Evolutionary conservation across 2,888 invertebrate species (phyloP), one percentile per base, ranked within the genome.

Genomic region (Eulithis prunata): DNA sequence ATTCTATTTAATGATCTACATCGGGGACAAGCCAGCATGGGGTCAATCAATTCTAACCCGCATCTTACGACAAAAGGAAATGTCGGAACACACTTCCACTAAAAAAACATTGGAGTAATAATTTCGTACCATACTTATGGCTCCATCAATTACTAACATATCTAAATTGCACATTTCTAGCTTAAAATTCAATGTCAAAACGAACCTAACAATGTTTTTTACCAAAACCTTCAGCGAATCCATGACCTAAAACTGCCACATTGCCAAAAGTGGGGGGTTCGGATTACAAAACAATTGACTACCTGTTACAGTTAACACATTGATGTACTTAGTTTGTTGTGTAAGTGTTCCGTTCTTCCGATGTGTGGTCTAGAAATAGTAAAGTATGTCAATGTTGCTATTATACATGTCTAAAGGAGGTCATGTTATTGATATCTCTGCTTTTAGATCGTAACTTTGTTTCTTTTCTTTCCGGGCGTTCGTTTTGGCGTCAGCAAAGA

Each of bases 261-360:
- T 43, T 63, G 43, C 57, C 36, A n/a, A 8, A 62, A 57, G 43
- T 41, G n/a, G 55, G 55, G 41, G 10, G n/a, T 38, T 62, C 55
- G 52, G 62, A 38, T 67, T 68, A 54, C 64, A 64, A 64, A 68
- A 68, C 67, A 64, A 68, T 68, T 57, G 63, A 52, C 47, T 57
- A 53, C 53, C 21, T 61, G 67, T 57, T 57, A 68, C 57, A 64
- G 49, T 61, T 61, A 49, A 55, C 54, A 54, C 49, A 21, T 21
- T 57, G 32, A 32, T 32, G 32, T 32, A 32, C 21, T 21, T 21
- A 21, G 21, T 67, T 54, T 57, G 47, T 68, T 68, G 64, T 61
- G 57, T 64, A 57, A 55, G 36, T 41, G 55, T n/a, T 56, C 49
- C 38, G 59, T 8, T 60, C 68, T 64, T 68, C 68, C 68, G 68